Evolutionary conservation across 2,888 invertebrate species (phyloP), one percentile per base, ranked within the genome.

Genomic region (Rhogogaster chlorosoma): DNA sequence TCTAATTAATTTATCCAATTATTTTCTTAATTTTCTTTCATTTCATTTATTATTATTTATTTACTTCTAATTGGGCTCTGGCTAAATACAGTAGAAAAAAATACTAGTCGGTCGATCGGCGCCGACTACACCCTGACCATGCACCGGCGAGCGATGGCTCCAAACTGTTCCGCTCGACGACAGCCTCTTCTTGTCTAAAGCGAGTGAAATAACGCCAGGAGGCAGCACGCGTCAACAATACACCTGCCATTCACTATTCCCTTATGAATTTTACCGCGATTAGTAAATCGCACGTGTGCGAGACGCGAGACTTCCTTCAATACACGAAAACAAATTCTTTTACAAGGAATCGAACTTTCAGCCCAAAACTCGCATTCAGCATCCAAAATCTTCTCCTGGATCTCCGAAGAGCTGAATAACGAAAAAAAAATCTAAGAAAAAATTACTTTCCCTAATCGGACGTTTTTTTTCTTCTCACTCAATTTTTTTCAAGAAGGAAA

Each of bases 81-180:
- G 15, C 71, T 26, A 29, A 73, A 26, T 67, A n/a, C n/a, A 15
- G 71, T 73, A 32, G 26, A 77, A 77, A 49, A 49, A 29, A 53
- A 77, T 77, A 61, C 7, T 80, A n/a, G 80, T 61, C 80, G 80
- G 57, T 61, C 57, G 38, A 36, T 80, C 38, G 80, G 61, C 80
- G 80, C 80, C 80, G 77, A 77, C 77, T 49, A 61, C 80, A 80
- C 45, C 78, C 53, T 67, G 73, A 84, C 78, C 77, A 67, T 67
- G 77, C 45, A 75, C 78, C 84, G 84, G 84, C 78, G 84, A 84
- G 78, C 67, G 77, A 75, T 84, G 64, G 77, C 77, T 84, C 36
- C 12, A 84, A 84, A 84, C 61, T 84, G 77, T 67, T 77, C 61
- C 84, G 77, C 84, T 84, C 84, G 84, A 32, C 84, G 84, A 80